Conservation (phyloP, 2,888 invertebrate genomes). For the Heliconius cydno region DNA sequence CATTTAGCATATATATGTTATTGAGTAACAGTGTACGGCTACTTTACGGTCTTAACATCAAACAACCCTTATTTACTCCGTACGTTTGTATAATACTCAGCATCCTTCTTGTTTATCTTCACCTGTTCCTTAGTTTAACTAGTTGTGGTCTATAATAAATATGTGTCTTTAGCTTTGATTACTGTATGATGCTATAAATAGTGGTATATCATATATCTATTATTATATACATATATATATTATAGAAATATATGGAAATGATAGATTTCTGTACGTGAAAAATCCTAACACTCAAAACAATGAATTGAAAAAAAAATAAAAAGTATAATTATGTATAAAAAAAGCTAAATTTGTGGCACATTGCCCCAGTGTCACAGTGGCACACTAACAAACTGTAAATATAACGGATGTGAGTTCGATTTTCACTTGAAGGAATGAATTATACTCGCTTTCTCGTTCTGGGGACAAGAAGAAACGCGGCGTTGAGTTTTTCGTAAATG, state of each 20-base stretch:
- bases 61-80: conserved; percentile 28
- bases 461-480: background rate
- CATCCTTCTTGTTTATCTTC: conserved; percentile 25
- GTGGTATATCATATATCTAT: background rate
- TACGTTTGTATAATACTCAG: conserved; percentile 22
- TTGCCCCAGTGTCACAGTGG: no score
- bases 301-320: no score
- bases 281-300: no score
- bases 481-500: background rate
- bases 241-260: no score
- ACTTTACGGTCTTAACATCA: conserved; percentile 23
- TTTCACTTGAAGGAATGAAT: no score
- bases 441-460: background rate
- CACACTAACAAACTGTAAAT: no score
- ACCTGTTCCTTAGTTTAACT: conserved; percentile 18
- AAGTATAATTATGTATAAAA: no score
- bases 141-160: conserved; percentile 12
- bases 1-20: background rate
- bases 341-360: no score
- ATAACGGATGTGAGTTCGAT: no score
- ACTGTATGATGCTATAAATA: background rate
- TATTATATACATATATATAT: no score
- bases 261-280: no score
- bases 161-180: conserved; percentile 11
- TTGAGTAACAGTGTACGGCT: background rate